A percentile compares a stretch with the other conserved stretches of the same genome.
Conservation (phyloP, 2,888 invertebrate species). For the Silvanus unidentatus region DNA sequence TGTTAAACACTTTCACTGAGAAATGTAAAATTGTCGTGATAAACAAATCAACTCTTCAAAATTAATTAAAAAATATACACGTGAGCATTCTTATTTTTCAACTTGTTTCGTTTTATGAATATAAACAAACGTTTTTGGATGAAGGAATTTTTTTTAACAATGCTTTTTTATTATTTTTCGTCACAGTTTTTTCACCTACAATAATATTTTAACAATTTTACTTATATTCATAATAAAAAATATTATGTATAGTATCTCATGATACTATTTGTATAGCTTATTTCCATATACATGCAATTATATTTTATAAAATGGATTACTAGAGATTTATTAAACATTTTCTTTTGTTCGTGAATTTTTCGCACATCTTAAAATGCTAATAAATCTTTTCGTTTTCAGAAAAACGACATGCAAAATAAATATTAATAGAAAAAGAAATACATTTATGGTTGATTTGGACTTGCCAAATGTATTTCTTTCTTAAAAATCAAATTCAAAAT, state of each 20-base stretch:
- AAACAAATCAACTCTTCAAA: too few relatives aligned
- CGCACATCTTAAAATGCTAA: constrained; percentile 17
- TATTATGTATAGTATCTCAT: constrained; percentile 16
- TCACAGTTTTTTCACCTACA: constrained; percentile 16
- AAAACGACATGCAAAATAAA: constrained; percentile 30
- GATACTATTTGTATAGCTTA: constrained; percentile 12
- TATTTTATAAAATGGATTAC: not conserved
- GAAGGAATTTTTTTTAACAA: constrained; percentile 3
- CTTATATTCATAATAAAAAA: constrained; percentile 23
- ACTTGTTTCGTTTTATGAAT: too few relatives aligned
- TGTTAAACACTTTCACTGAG: not conserved
- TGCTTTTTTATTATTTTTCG: constrained; percentile 19
- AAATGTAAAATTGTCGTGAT: too few relatives aligned
- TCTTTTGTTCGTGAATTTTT: too few relatives aligned
- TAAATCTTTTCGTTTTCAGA: constrained; percentile 19
- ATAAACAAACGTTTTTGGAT: too few relatives aligned
- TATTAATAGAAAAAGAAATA: constrained; percentile 15
- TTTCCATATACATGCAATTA: constrained; percentile 15
- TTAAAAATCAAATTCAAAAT: constrained; percentile 18
- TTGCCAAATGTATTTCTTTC: not conserved
- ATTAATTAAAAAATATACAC: too few relatives aligned
- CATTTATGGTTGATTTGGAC: too few relatives aligned
- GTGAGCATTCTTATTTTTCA: too few relatives aligned
- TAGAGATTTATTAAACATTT: constrained; percentile 23
- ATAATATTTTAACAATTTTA: constrained; percentile 17